Evolutionary conservation across 1,140 invertebrate genomes (phyloP).

Genomic region (Bombus impatiens): DNA sequence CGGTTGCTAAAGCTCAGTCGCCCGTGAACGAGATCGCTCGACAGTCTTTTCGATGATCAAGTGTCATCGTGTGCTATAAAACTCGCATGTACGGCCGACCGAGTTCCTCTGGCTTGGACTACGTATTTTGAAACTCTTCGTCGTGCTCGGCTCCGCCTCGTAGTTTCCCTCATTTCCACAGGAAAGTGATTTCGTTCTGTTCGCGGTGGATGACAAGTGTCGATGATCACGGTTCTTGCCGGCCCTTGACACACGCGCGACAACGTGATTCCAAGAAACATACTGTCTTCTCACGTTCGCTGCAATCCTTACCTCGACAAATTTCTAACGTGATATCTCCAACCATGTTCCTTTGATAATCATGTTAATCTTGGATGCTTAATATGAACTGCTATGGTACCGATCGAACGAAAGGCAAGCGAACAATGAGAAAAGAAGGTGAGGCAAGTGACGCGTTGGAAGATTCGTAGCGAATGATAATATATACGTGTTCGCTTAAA

Average conservation of each 20-base stretch:
- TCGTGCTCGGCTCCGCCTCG: background rate
- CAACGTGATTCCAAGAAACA: background rate
- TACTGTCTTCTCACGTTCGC: background rate
- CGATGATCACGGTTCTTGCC: background rate
- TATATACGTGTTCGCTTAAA: background rate
- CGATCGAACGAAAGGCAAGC: background rate
- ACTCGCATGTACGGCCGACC: background rate
- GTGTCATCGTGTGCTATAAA: constrained; percentile 17
- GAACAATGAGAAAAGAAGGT: too few relatives aligned
- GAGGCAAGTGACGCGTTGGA: background rate
- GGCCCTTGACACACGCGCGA: too few relatives aligned
- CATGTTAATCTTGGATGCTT: background rate
- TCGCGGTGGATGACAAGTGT: background rate
- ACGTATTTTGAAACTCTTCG: background rate
- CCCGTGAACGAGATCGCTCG: constrained; percentile 14
- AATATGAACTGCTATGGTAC: background rate
- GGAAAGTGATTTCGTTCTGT: background rate
- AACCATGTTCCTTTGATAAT: background rate
- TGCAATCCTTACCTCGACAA: background rate
- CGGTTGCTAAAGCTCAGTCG: constrained; percentile 26
- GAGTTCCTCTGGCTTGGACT: background rate
- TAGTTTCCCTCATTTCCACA: background rate
- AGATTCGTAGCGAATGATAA: background rate
- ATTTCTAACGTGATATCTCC: background rate
- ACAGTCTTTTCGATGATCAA: constrained; percentile 31